Conservation (phyloP, 2,113 vertebrate species). For the Thamnophis sirtalis region DNA sequence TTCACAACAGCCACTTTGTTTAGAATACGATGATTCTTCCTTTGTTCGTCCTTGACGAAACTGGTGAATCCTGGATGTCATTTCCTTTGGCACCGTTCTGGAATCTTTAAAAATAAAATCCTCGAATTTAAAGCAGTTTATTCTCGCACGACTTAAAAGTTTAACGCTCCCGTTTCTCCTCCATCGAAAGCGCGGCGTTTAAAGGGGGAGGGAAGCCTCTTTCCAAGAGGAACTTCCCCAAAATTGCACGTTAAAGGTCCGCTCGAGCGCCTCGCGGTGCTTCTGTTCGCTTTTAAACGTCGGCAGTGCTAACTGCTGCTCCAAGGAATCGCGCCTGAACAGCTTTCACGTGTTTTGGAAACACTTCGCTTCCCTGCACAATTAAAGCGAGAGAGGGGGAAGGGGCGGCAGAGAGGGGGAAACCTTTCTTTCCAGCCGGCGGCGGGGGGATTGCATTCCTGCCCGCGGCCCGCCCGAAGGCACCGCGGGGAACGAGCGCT, state of each 20-base stretch:
- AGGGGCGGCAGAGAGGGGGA: background rate
- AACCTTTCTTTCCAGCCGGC: background rate
- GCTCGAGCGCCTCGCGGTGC: background rate
- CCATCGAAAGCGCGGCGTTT: background rate
- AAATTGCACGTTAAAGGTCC: background rate
- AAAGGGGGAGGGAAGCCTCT: background rate
- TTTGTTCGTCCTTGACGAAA: background rate
- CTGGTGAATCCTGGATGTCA: background rate
- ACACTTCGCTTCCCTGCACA: background rate
- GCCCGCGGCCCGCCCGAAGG: conserved; percentile 1
- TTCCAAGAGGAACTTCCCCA: background rate
- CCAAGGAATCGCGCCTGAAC: background rate
- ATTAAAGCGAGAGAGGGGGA: background rate
- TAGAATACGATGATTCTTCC: background rate
- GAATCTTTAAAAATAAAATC: background rate
- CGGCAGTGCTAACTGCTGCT: background rate
- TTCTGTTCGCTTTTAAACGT: background rate
- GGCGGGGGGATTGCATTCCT: conserved; percentile 9
- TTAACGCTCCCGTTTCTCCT: background rate
- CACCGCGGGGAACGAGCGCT: background rate
- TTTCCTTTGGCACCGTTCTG: background rate
- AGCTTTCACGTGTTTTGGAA: background rate
- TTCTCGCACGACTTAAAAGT: background rate
- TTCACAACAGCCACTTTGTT: background rate
- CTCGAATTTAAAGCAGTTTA: background rate